phyloP scores from a whole-genome alignment of 2,888 invertebrate species.

The Empis livida region DNA sequence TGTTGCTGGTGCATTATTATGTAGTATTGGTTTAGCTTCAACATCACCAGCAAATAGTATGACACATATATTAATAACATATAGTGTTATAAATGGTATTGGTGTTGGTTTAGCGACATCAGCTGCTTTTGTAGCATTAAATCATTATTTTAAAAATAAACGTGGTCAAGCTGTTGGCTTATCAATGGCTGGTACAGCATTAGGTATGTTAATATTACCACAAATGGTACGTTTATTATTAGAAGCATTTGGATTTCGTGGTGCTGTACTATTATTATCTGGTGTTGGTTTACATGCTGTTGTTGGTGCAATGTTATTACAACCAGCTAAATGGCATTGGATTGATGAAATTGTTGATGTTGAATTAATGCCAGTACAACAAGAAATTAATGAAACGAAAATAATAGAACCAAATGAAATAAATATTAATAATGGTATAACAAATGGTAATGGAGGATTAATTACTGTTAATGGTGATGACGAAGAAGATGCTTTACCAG shows the following conservation, averaged over 20 bases:
- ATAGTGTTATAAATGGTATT: constrained; percentile 63
- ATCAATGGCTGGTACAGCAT: constrained; percentile 66
- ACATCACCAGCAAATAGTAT: constrained; percentile 59
- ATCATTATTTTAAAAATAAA: constrained; percentile 62
- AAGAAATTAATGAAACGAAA: constrained; percentile 53
- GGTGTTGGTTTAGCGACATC: constrained; percentile 66
- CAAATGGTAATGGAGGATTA: not conserved
- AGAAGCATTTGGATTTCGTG: constrained; percentile 50
- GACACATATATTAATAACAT: constrained; percentile 56
- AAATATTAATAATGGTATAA: not conserved
- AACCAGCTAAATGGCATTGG: constrained; percentile 59
- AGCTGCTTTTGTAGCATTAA: constrained; percentile 64
- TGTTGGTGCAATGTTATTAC: constrained; percentile 51
- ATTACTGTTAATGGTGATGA: constrained; percentile 32
- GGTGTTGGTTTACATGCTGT: constrained; percentile 54
- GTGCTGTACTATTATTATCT: constrained; percentile 53
- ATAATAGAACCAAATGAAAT: constrained; percentile 35
- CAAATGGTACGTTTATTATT: constrained; percentile 55
- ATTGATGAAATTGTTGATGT: constrained; percentile 37
- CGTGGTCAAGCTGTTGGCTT: constrained; percentile 68
- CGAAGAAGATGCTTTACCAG: constrained; percentile 39
- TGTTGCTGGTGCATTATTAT: constrained; percentile 50
- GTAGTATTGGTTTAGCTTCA: constrained; percentile 50
- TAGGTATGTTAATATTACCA: constrained; percentile 69
- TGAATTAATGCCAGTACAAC: constrained; percentile 27